These are phyloP conservation scores for Oedothorax gibbosus DNA, from an alignment of 1,140 invertebrate genomes.

Conservation along the genomic window DNA sequence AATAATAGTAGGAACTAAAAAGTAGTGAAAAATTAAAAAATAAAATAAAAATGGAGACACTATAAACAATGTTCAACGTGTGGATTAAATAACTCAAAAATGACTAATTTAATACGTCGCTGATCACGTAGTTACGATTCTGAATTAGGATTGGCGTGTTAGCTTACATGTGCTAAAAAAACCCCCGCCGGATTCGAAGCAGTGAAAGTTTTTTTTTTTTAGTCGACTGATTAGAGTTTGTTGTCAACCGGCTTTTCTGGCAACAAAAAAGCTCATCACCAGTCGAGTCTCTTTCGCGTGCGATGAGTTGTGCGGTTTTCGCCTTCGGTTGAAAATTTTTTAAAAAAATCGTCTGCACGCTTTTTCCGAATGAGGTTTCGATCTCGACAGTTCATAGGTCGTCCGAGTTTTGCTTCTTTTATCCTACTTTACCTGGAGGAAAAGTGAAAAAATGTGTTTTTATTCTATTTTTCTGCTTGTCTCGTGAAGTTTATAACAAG, in stretches of 20 bases:
- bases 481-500: background rate
- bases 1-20: no score
- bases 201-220: no score
- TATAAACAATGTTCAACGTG: no score
- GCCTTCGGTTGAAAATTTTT: background rate
- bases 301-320: conserved; percentile 4
- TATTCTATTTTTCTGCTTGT: conserved; percentile 12
- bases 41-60: no score
- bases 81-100: no score
- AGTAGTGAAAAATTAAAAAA: no score
- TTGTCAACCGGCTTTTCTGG: conserved; percentile 35
- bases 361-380: conserved; percentile 25
- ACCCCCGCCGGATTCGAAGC: no score
- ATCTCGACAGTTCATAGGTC: conserved; percentile 45
- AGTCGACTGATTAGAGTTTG: no score
- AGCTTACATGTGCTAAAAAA: no score
- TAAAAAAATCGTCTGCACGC: conserved; percentile 34
- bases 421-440: conserved; percentile 8
- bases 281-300: conserved; percentile 17
- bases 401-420: conserved; percentile 12
- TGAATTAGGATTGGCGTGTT: no score
- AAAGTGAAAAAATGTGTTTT: background rate
- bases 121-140: no score
- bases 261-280: conserved; percentile 19
- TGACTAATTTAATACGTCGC: no score